Base-by-base conservation (phyloP, 2,888 invertebrate genomes). In the Machimus atricapillus region DNA sequence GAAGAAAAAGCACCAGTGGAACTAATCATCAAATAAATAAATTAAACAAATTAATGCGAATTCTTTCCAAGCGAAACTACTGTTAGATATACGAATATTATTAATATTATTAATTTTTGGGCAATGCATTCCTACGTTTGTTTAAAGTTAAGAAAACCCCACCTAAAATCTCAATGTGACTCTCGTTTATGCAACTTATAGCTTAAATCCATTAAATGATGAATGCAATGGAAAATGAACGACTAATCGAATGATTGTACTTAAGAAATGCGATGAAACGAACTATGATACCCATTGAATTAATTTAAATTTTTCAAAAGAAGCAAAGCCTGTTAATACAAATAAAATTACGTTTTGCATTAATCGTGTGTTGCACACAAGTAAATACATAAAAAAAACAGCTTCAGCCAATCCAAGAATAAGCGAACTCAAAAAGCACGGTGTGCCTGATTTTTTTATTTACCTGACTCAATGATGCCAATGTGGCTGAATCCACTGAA, bases 401-500 rank as follows among this genome's bases (percentile, higher is more conserved):
- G 12, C 92, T 92, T 93, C 92, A 93, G 91, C 92, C 92, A 92
- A 93, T 76, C 34, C 73, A 73, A 88, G 34, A 82, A 74, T 23
- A 86, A 77, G 46, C 77, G 56, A 77, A 76, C 40, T 56, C 34
- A 78, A 83, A 14, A 1, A 56, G 14, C 58, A 40, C 27, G 66
- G 19, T 52, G 27, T 31, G 34, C 27, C 19, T 37, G 14, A 27
- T 40, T 14, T 46, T 58, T 83, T 52, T 79, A 87, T 77, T 90
- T 93, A 93, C 92, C 93, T 93, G 93, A 91, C 92, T 92, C 90
- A 93, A 91, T 91, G 93, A 93, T 91, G 93, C 93, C 92, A 93
- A 91, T 91, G 92, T 92, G 91, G 92, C 91, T 90, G 93, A 92
- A 91, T 93, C 92, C 91, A 92, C 92, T 91, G 92, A 92, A 91